phyloP scores from a whole-genome alignment of 2,113 vertebrate species.

The Helogale parvula region DNA sequence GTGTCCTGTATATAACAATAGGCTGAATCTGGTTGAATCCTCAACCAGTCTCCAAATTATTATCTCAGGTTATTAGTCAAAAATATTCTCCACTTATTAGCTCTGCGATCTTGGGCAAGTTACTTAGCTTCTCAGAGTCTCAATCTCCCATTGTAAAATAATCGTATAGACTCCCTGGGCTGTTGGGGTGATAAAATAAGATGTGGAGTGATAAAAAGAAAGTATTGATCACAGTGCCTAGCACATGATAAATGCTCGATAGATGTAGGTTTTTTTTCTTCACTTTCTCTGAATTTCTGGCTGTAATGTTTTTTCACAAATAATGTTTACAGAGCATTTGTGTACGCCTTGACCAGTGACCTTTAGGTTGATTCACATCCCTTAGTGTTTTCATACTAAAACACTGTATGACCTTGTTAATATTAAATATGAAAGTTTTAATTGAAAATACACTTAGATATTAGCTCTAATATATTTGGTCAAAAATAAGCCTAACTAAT shows the following conservation, averaged over 20 bases:
- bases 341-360: neutral
- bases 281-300: neutral
- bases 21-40: neutral
- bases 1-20: neutral
- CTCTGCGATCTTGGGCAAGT: neutral
- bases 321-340: neutral
- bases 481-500: neutral
- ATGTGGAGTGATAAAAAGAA: neutral
- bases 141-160: neutral
- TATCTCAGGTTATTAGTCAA: neutral
- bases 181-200: neutral
- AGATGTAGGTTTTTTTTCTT: neutral
- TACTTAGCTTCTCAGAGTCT: neutral
- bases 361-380: neutral
- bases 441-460: neutral
- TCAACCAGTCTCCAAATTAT: neutral
- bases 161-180: neutral
- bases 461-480: neutral
- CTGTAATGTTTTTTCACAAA: neutral
- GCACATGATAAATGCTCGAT: neutral
- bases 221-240: neutral
- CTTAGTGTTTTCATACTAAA: neutral
- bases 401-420: neutral
- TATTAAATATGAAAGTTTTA: conserved; percentile 17
- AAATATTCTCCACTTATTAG: neutral